A percentile compares a stretch with the other conserved stretches of the same genome.
Conservation (phyloP, 92 coral and sea anemone species). For the Paramuricea clavata region DNA sequence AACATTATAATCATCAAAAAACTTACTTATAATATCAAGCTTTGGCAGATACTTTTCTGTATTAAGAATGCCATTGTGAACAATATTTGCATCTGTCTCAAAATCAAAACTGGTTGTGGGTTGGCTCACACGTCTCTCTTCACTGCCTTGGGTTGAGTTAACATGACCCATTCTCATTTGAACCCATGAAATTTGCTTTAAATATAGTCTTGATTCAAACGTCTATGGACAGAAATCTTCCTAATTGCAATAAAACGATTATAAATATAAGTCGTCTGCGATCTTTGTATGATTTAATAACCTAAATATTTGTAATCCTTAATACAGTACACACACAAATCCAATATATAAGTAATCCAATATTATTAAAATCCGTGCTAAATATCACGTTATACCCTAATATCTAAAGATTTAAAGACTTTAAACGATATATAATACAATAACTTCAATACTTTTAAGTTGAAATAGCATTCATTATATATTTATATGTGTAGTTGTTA, state of each 20-base stretch:
- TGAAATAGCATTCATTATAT: no score
- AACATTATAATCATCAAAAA: no score
- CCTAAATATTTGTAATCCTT: no score
- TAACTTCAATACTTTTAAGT: background rate
- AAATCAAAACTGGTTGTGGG: background rate
- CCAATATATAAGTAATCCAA: background rate
- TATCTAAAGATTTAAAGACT: no score
- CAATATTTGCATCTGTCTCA: conserved; percentile 9
- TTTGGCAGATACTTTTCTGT: background rate
- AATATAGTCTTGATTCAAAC: no score
- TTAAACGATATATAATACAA: background rate
- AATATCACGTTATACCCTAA: no score
- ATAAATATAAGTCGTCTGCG: no score
- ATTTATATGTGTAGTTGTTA: no score
- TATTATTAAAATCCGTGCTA: no score
- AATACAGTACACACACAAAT: background rate
- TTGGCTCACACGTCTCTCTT: background rate
- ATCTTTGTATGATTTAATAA: no score
- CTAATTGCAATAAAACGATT: no score
- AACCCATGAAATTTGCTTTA: background rate
- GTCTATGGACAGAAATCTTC: no score
- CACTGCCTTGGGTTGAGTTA: background rate
- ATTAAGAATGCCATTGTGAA: background rate
- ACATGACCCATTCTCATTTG: conserved; percentile 3
- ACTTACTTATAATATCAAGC: background rate